phyloP scores from a whole-genome alignment of 2,888 invertebrate genomes.

The Papilio gigon region DNA sequence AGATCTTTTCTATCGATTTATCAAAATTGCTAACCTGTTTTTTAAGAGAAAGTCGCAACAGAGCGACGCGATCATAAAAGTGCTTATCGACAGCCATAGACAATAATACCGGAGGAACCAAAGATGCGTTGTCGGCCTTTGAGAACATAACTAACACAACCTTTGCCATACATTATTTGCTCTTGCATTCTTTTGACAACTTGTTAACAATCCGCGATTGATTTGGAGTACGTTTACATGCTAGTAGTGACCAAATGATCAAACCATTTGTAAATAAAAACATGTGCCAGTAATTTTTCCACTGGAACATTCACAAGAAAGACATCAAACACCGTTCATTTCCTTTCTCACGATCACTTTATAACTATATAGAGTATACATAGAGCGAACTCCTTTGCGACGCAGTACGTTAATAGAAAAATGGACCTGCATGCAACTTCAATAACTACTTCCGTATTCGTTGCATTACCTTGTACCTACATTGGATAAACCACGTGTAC shows the following conservation, averaged over 20 bases:
- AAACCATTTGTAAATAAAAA: background rate
- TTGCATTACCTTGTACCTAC: background rate
- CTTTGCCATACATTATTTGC: no score
- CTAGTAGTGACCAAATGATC: background rate
- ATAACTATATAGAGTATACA: background rate
- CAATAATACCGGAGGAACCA: no score
- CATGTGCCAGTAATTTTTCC: no score
- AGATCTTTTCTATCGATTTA: no score
- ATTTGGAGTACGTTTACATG: background rate
- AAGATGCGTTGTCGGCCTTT: no score
- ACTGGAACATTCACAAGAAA: no score
- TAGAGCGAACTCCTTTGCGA: slow-evolving; percentile 9
- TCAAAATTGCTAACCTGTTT: no score
- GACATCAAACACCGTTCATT: background rate
- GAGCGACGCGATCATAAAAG: no score
- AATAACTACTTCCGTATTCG: slow-evolving; percentile 16
- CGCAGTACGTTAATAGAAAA: slow-evolving; percentile 31
- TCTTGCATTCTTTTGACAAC: no score
- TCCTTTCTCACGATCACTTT: slow-evolving; percentile 1
- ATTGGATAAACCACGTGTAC: background rate
- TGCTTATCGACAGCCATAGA: no score
- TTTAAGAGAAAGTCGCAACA: no score
- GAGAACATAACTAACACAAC: no score
- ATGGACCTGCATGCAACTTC: slow-evolving; percentile 13
- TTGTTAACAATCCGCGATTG: background rate